Base-by-base conservation (phyloP, 2,797 vertebrate genomes). In the Anguilla megastoma region DNA sequence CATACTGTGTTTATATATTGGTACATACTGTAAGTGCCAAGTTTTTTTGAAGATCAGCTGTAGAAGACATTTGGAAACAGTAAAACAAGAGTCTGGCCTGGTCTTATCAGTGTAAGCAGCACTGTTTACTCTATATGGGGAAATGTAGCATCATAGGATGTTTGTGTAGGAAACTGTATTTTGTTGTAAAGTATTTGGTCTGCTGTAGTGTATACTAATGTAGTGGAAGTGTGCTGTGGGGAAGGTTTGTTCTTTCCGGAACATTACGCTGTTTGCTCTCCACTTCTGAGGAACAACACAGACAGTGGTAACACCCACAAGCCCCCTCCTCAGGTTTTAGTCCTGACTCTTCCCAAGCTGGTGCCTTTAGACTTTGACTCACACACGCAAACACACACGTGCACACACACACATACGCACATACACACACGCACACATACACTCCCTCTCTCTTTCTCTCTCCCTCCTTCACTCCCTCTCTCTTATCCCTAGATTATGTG, bases 401-500 rank as follows among this genome's bases (percentile, higher is more conserved):
- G n/a, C 66, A 71, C 66, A 27, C 21, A 27, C 66, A 27, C 5
- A 10, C 66, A n/a, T 30, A 30, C n/a, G 16, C 66, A 71, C 58
- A 18, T 14, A 60, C 58, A 60, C 0, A 16, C 16, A 60, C 1
- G 16, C 58, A 60, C 58, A 60, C 58, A 18, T 14, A 18, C 3
- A 18, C 58, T 10, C 66, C 6, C 16, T 8, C 66, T 71, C n/a
- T 71, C 66, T 27, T 16, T 0, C 66, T 7, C 9, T 16, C 27
- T 74, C 71, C 12, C 30, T 30, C 9, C 4, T 21, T 10, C 71
- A 12, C 71, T 74, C 66, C 12, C 74, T 18, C 33, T 80, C 14
- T 18, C 76, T 80, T 80, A 80, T 80, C 76, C 76, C 76, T 80
- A 80, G 36, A 45, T 80, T 80, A 80, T 36, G 76, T 45, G 76